These are phyloP conservation scores for Sporophila hypoxantha DNA, from an alignment of 2,113 vertebrate species.

Conservation along the genomic window DNA sequence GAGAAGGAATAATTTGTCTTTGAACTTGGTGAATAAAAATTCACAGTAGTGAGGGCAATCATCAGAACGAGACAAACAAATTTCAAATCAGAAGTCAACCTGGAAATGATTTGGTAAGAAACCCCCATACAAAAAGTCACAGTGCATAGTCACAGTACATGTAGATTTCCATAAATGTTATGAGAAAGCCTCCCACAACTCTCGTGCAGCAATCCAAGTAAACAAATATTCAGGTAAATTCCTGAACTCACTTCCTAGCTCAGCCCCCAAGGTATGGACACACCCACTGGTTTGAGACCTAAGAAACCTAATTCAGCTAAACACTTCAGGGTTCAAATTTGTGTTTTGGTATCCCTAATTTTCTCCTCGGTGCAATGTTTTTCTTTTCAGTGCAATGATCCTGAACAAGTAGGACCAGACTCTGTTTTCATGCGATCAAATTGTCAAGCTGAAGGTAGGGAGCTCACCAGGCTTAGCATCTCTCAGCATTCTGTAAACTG, in stretches of 20 bases:
- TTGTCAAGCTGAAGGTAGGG: background rate
- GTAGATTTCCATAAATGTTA: background rate
- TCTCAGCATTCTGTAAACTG: background rate
- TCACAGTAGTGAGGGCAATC: background rate
- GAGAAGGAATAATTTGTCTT: background rate
- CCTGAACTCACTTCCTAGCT: background rate
- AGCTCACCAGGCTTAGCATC: background rate
- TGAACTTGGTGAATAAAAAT: background rate
- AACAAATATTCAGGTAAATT: background rate
- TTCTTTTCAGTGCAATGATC: background rate
- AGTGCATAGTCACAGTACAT: background rate
- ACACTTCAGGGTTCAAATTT: background rate
- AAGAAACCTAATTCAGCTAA: background rate
- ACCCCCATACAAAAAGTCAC: background rate
- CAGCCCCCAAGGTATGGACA: background rate
- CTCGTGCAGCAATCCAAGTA: background rate
- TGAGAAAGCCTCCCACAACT: background rate
- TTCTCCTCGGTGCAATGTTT: background rate
- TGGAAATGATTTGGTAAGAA: background rate
- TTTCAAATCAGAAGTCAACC: background rate
- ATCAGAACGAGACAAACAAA: background rate
- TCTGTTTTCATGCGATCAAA: background rate
- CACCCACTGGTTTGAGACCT: background rate
- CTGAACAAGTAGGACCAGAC: background rate
- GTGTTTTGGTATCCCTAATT: background rate